Evolutionary conservation across 1,140 invertebrate genomes (phyloP), one percentile per base, ranked within the genome.

Genomic region (Archivesica marissinica): DNA sequence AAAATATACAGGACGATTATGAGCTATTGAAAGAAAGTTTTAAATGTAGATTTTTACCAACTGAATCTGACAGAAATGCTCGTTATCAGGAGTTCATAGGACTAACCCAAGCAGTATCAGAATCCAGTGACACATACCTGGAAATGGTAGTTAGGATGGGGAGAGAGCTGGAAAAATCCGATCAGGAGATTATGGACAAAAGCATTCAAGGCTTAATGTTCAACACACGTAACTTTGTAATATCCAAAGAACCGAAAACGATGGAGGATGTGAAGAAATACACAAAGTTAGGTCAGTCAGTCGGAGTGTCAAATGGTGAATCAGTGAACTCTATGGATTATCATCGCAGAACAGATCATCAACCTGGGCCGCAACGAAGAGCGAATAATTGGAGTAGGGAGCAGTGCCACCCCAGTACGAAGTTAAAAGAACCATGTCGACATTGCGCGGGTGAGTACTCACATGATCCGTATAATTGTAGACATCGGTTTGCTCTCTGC

Each of bases 101-200:
- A 7, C 17, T 47, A 20, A 76, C 23, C 2, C 74, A 76, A 30
- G 50, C 54, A 30, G 38, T n/a, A n/a, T n/a, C n/a, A n/a, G 50
- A 2, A 23, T 35, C 9, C 33, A 54, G 11, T 38, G 28, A 52
- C 6, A 25, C 11, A 4, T 76, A 76, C 23, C 17, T 20, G 17
- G 74, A 76, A 33, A 13, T 56, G n/a, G 50, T 76, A 20, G 20
- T 35, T 17, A 33, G 25, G 38, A 13, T 3, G 33, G 74, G 74
- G 3, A 33, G 50, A 38, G 13, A 56, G 28, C 13, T 76, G 4
- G 23, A 56, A 20, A 76, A 56, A 25, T 20, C 23, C 17, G 74
- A 76, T 2, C 33, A 1, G n/a, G 74, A 76, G 35, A 56, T 76
- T 30, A 25, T 76, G 33, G 74, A 76, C 74, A 41, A 76, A 56